These are phyloP conservation scores for Eutrigla gurnardus DNA, from an alignment of 2,797 vertebrate genomes.

Conservation along the genomic window DNA sequence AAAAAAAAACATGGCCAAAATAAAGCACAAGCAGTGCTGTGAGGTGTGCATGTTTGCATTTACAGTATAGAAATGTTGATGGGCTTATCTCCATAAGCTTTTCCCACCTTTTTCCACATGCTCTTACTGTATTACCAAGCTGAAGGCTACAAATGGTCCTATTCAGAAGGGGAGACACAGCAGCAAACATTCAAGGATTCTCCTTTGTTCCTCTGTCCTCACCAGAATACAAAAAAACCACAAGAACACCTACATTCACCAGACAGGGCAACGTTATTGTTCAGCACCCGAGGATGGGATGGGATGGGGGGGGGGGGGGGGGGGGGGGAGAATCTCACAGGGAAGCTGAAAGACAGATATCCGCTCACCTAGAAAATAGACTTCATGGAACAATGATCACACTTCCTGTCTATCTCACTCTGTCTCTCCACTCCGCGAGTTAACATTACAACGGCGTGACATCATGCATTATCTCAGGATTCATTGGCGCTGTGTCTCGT, in stretches of 20 bases:
- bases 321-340: conserved; percentile 45
- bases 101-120: conserved; percentile 1
- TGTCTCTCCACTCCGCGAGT: conserved; percentile 23
- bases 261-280: conserved; percentile 35
- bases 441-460: conserved; percentile 48
- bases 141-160: conserved; percentile 35
- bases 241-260: conserved; percentile 41
- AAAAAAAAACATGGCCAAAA: background rate
- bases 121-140: conserved; percentile 16
- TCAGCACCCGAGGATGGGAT: conserved; percentile 33
- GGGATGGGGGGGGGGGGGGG: no score
- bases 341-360: conserved; percentile 54
- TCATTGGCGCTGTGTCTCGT: conserved; percentile 37
- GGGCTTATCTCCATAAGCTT: conserved; percentile 7
- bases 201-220: conserved; percentile 28
- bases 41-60: background rate
- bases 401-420: conserved; percentile 12
- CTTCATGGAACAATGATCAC: conserved; percentile 71
- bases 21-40: background rate
- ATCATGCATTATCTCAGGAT: conserved; percentile 56
- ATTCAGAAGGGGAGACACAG: conserved; percentile 21
- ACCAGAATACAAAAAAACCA: conserved; percentile 27
- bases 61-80: background rate
- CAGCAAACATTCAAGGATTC: conserved; percentile 12
- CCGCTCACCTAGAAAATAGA: conserved; percentile 73